phyloP scores from a whole-genome alignment of 2,888 invertebrate species.

The Melieria crassipennis region DNA sequence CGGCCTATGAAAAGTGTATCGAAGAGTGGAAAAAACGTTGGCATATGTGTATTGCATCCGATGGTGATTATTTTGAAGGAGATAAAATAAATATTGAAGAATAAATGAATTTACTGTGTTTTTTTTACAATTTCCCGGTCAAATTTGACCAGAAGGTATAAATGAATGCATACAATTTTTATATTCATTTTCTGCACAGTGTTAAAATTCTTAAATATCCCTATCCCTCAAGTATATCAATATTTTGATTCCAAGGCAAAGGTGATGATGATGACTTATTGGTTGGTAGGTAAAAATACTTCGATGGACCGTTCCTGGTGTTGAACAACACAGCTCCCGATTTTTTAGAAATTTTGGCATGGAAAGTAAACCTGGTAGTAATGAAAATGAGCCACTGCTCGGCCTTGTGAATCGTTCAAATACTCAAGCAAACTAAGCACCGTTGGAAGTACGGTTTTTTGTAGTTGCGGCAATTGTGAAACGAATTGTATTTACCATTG shows the following conservation, averaged over 20 bases:
- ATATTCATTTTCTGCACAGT: neutral
- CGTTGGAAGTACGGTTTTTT: neutral
- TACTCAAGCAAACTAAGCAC: slow-evolving; percentile 1
- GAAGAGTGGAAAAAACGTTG: too few species aligned
- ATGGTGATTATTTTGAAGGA: too few species aligned
- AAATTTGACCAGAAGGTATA: too few species aligned
- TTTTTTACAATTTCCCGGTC: too few species aligned
- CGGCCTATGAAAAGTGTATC: too few species aligned
- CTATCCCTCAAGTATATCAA: neutral
- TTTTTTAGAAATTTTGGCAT: slow-evolving; percentile 58
- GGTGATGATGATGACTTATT: slow-evolving; percentile 87
- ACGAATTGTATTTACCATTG: slow-evolving; percentile 60
- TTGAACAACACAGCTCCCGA: slow-evolving; percentile 56
- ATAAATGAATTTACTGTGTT: too few species aligned
- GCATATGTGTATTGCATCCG: too few species aligned
- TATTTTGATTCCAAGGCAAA: slow-evolving; percentile 86
- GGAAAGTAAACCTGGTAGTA: slow-evolving; percentile 44
- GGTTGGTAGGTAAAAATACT: slow-evolving; percentile 75
- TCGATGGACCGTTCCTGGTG: slow-evolving; percentile 7
- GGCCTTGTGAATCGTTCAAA: neutral
- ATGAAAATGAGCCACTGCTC: slow-evolving; percentile 11
- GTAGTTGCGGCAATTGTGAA: slow-evolving; percentile 54
- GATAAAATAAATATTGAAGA: too few species aligned
- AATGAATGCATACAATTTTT: too few species aligned
- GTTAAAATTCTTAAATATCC: neutral